Percentiles rank a stretch among this genome's conserved stretches.
phyloP scores from a whole-genome alignment of 2,888 invertebrate genomes.

The Oithona nana region DNA sequence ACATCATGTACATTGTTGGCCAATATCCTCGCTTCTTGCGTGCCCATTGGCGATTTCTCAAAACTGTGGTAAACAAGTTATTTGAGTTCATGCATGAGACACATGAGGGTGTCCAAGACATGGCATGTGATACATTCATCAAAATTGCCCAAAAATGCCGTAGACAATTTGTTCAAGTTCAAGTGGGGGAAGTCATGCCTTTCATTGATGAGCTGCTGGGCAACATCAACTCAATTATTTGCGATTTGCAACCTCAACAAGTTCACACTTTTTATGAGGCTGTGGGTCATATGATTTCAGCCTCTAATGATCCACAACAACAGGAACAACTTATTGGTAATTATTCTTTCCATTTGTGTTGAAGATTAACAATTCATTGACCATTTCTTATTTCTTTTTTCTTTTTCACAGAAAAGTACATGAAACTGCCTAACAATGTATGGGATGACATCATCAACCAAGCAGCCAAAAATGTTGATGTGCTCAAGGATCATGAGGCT shows the following conservation, averaged over 20 bases:
- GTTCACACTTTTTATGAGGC: conserved; percentile 98
- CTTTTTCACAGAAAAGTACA: conserved; percentile 96
- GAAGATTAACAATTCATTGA: no score
- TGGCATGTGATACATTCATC: conserved; percentile 99
- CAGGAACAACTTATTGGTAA: conserved; percentile 86
- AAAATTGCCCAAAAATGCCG: conserved; percentile 97
- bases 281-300: conserved; percentile 95
- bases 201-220: conserved; percentile 96
- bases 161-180: conserved; percentile 71
- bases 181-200: conserved; percentile 77
- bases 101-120: conserved; percentile 39
- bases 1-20: conserved; percentile 99
- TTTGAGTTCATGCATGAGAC: conserved; percentile 95
- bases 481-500: conserved; percentile 83
- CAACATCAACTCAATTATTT: conserved; percentile 90
- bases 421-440: conserved; percentile 88
- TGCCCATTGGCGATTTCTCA: conserved; percentile 99
- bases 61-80: conserved; percentile 97
- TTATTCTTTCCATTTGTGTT: no score
- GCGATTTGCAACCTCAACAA: conserved; percentile 95
- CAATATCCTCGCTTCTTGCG: conserved; percentile 90
- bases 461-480: conserved; percentile 57
- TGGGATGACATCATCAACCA: conserved; percentile 97
- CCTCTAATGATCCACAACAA: conserved; percentile 69
- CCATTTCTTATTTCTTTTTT: no score